Percentiles rank a stretch among this genome's conserved stretches.
Evolutionary conservation across 2,797 vertebrate species (phyloP).

Genomic region (Otus scops): DNA sequence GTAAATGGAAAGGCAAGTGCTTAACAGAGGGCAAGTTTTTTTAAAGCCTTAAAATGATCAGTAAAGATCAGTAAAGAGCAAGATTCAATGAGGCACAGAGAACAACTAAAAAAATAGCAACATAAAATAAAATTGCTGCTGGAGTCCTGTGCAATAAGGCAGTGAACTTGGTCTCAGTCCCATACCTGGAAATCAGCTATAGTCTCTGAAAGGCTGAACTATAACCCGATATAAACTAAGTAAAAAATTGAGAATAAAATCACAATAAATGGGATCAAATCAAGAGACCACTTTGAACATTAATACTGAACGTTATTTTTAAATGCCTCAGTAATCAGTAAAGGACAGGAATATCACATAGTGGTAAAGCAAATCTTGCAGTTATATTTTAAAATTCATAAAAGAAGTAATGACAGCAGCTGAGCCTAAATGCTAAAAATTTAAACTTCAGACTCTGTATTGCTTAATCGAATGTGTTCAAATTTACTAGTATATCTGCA

Average conservation of each 20-base stretch:
- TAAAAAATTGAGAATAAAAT: not conserved
- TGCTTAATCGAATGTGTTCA: not conserved
- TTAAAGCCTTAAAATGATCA: conserved; percentile 1
- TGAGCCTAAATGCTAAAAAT: not conserved
- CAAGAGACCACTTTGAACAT: not conserved
- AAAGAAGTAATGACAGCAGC: not conserved
- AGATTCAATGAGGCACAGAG: not conserved
- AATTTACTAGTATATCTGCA: not conserved
- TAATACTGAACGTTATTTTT: not conserved
- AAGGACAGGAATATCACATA: not conserved
- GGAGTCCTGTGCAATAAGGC: not conserved
- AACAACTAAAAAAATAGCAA: not conserved
- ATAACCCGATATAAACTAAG: not conserved
- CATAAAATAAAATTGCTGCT: not conserved
- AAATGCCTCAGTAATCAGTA: not conserved
- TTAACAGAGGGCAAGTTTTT: not conserved
- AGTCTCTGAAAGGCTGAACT: not conserved
- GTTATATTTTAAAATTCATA: not conserved
- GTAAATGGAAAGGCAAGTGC: not conserved
- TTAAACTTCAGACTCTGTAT: not conserved
- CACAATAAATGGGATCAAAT: not conserved
- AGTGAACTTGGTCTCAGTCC: not conserved
- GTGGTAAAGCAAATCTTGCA: not conserved
- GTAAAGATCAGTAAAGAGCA: not conserved
- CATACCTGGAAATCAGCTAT: not conserved